A percentile compares a stretch with the other conserved stretches of the same genome.
Conservation (phyloP, 2,113 vertebrate species). For the Astatotilapia flaviijosephi region DNA sequence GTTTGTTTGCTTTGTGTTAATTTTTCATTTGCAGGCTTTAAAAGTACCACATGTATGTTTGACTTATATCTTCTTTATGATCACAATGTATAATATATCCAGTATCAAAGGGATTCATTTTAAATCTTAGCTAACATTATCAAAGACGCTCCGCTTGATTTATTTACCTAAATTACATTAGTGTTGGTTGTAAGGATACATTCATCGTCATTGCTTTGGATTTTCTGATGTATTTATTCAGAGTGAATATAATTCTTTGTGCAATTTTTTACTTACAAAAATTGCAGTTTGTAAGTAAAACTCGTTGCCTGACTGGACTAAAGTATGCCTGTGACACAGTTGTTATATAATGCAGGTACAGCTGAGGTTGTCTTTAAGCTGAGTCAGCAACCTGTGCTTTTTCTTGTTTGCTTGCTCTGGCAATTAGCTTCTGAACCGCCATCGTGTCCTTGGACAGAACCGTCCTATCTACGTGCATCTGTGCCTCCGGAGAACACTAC, state of each 20-base stretch:
- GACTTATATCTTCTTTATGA: neutral
- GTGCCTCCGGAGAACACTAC: neutral
- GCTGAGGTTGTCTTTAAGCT: slow-evolving; percentile 14
- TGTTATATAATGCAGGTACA: slow-evolving; percentile 6
- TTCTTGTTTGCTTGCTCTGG: slow-evolving; percentile 18
- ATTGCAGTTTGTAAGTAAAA: neutral
- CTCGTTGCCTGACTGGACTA: neutral
- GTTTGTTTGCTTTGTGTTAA: neutral
- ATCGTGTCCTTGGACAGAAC: slow-evolving; percentile 23
- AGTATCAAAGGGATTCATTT: neutral
- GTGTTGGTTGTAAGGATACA: neutral
- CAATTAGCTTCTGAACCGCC: slow-evolving; percentile 34
- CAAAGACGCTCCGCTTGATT: neutral
- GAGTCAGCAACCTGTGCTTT: slow-evolving; percentile 28
- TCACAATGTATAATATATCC: neutral
- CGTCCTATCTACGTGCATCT: neutral
- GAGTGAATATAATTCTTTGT: neutral
- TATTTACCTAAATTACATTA: neutral
- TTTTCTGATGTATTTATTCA: neutral
- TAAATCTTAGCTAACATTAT: neutral
- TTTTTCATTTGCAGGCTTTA: neutral
- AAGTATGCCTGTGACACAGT: neutral
- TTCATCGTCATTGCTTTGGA: neutral
- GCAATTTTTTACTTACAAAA: too few species aligned
- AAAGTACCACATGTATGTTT: neutral